Evolutionary conservation across 2,888 invertebrate genomes (phyloP).

Genomic region (Atethmia centrago): DNA sequence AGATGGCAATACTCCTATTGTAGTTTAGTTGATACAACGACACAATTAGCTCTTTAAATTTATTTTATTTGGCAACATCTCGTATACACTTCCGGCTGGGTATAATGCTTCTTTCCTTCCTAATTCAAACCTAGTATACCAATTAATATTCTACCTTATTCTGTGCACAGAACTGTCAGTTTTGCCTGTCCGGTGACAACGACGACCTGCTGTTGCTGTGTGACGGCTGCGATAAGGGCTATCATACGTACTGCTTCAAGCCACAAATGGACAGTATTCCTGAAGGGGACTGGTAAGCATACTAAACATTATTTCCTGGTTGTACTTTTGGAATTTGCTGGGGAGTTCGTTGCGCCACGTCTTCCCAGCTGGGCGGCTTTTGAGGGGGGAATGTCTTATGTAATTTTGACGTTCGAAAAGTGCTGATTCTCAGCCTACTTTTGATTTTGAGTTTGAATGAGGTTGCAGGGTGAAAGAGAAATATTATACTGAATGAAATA

Average conservation of each 20-base stretch:
- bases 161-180: constrained; percentile 97
- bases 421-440: too few species aligned
- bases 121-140: background rate
- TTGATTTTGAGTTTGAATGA: background rate
- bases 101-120: constrained; percentile 39
- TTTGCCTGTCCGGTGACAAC: constrained; percentile 98
- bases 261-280: constrained; percentile 99
- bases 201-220: constrained; percentile 98
- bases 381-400: too few species aligned
- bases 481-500: too few species aligned
- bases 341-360: too few species aligned
- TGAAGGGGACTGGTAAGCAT: constrained; percentile 96
- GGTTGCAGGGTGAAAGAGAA: background rate
- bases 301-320: background rate
- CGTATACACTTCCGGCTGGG: constrained; percentile 23
- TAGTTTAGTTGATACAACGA: too few species aligned
- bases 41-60: too few species aligned
- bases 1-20: too few species aligned
- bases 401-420: too few species aligned
- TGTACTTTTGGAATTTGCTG: background rate
- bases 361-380: too few species aligned
- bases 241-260: constrained; percentile 99
- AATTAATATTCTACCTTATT: constrained; percentile 16
- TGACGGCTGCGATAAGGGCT: constrained; percentile 99
- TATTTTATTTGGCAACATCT: too few species aligned